Base-by-base conservation (phyloP, 1,140 invertebrate genomes). In the Atta cephalotes region DNA sequence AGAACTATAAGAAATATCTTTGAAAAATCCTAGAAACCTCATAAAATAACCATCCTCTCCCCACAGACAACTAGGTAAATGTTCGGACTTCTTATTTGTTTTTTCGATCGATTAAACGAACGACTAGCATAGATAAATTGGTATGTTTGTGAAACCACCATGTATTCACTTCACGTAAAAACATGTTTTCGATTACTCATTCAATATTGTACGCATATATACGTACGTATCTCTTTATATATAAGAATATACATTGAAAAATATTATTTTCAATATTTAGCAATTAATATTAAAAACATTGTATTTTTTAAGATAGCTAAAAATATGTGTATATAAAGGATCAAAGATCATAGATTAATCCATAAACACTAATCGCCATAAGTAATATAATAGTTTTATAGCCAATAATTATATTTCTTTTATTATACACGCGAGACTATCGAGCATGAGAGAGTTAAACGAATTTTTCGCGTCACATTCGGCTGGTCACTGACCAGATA, bases 381-480 rank as follows among this genome's bases (percentile, higher is more conserved):
- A 80, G 65, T 80, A 80, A 45, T 35, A 35, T 35, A 45, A 68
- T 18, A 14, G n/a, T 51, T 3, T 21, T 45, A 51, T 56, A 76
- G 39, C 9, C 18, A 62, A 74, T 62, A 62, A 84, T 82, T 31
- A 45, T 72, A 49, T 74, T 74, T 72, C 35, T 79, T 80, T 82
- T 82, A 68, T 80, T 9, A 16, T 70, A 81, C 25, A 39, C 25
- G 56, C 18, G 53, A 72, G 12, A 18, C 28, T n/a, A 35, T 62
- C 45, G 12, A 12, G 39, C 25, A 74, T 25, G 53, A 28, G 6
- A 31, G 12, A 62, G 65, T n/a, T 51, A 76, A 84, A 39, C 56
- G 39, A 76, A 62, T 76, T 84, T 81, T 76, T 84, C 70, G 56
- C 71, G 80, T 84, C 79, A 58, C 66, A 81, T 81, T 81, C 58